Conservation (phyloP, 2,797 vertebrate genomes). For the Dendrocincla tyrannina region DNA sequence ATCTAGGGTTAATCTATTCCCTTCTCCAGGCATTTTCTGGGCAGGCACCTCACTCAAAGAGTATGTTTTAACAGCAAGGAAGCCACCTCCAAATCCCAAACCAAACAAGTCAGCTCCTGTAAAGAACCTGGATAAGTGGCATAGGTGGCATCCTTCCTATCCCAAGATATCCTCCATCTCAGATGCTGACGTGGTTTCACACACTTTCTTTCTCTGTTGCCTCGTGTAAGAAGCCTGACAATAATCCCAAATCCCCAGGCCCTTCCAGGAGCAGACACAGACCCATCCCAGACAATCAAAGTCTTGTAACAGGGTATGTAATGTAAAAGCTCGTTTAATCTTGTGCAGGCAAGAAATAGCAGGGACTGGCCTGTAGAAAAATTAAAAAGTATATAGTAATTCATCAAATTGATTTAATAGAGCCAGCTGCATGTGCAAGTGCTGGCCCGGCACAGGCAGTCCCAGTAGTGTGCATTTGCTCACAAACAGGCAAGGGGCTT, state of each 20-base stretch:
- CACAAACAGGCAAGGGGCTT: conserved; percentile 31
- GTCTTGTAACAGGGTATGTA: not conserved
- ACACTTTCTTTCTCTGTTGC: not conserved
- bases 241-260: not conserved
- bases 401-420: conserved; percentile 56
- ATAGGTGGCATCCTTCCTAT: not conserved
- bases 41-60: not conserved
- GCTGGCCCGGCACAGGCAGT: conserved; percentile 12
- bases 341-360: conserved; percentile 44
- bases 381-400: conserved; percentile 6
- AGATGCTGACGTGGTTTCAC: not conserved
- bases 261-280: not conserved
- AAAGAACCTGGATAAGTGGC: not conserved
- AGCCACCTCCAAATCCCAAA: not conserved
- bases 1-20: not conserved
- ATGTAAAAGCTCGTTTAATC: not conserved
- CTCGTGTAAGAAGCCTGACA: not conserved
- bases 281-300: not conserved
- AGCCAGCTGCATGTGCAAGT: conserved; percentile 33
- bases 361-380: conserved; percentile 5
- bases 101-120: not conserved
- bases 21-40: not conserved
- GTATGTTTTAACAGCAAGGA: not conserved
- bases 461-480: not conserved
- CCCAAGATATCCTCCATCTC: not conserved